Evolutionary conservation across 2,888 invertebrate genomes (phyloP).

Genomic region (Sepiola atlantica): DNA sequence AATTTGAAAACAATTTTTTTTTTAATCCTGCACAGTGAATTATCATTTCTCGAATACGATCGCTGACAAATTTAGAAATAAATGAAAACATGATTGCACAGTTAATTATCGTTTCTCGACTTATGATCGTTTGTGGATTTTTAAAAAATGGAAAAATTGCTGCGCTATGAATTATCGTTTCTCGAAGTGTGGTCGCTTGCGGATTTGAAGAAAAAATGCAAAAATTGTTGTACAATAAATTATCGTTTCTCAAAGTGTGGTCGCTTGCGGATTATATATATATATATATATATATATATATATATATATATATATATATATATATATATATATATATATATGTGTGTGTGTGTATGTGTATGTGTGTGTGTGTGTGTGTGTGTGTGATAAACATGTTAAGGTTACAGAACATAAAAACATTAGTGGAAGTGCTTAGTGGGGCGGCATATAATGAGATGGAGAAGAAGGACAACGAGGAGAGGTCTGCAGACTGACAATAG

Average conservation of each 20-base stretch:
- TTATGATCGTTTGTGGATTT: too few relatives aligned
- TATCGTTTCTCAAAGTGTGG: background rate
- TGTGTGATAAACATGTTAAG: background rate
- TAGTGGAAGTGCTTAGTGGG: background rate
- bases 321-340: conserved; percentile 32
- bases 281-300: conserved; percentile 32
- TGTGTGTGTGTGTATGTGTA: background rate
- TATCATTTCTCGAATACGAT: too few relatives aligned
- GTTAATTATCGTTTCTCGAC: too few relatives aligned
- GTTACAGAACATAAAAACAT: background rate
- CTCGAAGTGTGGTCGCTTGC: too few relatives aligned
- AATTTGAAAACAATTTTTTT: too few relatives aligned
- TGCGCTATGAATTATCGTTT: too few relatives aligned
- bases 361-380: background rate
- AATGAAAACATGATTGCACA: too few relatives aligned
- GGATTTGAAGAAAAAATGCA: too few relatives aligned
- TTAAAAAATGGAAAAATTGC: too few relatives aligned
- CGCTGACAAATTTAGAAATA: too few relatives aligned
- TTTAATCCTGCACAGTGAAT: too few relatives aligned
- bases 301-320: conserved; percentile 32
- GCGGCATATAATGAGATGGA: too few relatives aligned
- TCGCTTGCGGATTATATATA: background rate
- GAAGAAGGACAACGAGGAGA: background rate
- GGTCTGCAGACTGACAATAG: background rate
- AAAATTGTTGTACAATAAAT: background rate